These are phyloP conservation scores for Blomia tropicalis DNA, from an alignment of 2,888 invertebrate species.

Conservation along the genomic window DNA sequence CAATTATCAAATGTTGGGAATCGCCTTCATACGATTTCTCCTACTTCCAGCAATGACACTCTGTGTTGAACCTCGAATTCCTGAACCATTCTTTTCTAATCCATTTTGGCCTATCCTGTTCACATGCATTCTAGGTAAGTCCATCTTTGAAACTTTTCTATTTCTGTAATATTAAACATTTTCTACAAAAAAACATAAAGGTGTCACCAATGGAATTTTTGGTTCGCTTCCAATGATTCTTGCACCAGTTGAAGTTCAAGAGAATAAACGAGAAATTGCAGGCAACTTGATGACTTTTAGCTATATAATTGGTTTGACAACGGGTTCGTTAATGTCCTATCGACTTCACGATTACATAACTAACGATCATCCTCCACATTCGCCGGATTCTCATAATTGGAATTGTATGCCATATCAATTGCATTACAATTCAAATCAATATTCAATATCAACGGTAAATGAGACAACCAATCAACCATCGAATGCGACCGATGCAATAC, in stretches of 20 bases:
- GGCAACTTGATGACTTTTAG: slow-evolving; percentile 89
- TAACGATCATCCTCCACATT: not conserved
- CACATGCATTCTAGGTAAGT: slow-evolving; percentile 46
- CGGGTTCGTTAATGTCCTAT: slow-evolving; percentile 68
- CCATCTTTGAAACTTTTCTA: no score
- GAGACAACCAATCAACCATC: not conserved
- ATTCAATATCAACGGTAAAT: no score
- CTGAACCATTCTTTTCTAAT: slow-evolving; percentile 51
- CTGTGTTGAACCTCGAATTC: slow-evolving; percentile 59
- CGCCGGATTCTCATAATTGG: not conserved
- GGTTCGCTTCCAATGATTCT: slow-evolving; percentile 84
- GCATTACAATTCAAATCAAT: not conserved
- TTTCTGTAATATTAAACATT: not conserved
- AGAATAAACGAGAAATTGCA: slow-evolving; percentile 68
- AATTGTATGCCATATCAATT: no score
- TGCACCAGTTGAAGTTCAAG: slow-evolving; percentile 68
- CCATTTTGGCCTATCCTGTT: slow-evolving; percentile 52
- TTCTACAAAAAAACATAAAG: not conserved
- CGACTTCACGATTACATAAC: slow-evolving; percentile 40
- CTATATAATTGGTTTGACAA: slow-evolving; percentile 68
- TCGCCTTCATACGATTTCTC: slow-evolving; percentile 53
- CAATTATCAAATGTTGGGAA: slow-evolving; percentile 44
- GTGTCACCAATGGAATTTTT: slow-evolving; percentile 68
- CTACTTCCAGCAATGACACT: slow-evolving; percentile 64
- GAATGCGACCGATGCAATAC: not conserved